Conservation (phyloP, 2,888 invertebrate species). For the Chymomyza caudatula region DNA sequence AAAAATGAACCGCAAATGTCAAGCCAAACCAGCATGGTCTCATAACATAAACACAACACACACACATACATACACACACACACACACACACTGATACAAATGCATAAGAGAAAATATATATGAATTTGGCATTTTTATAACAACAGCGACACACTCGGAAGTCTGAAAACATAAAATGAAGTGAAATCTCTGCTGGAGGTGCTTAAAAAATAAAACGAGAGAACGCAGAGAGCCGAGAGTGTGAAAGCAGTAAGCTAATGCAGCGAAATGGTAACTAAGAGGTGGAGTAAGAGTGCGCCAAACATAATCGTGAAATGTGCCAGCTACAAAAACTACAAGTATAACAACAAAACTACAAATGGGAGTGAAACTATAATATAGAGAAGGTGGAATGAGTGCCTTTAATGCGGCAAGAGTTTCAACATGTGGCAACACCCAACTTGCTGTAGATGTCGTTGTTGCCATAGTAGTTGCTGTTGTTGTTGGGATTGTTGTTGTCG, state of each 20-base stretch:
- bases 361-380: slow-evolving; percentile 26
- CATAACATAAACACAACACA: slow-evolving; percentile 41
- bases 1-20: slow-evolving; percentile 64
- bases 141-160: slow-evolving; percentile 65
- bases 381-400: slow-evolving; percentile 36
- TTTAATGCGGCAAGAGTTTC: slow-evolving; percentile 68
- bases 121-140: slow-evolving; percentile 73
- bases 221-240: slow-evolving; percentile 6
- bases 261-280: not conserved
- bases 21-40: slow-evolving; percentile 33
- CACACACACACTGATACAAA: slow-evolving; percentile 1
- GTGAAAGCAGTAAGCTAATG: not conserved
- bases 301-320: slow-evolving; percentile 67
- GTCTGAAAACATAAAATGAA: slow-evolving; percentile 71
- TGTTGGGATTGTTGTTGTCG: slow-evolving; percentile 23
- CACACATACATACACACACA: slow-evolving; percentile 2
- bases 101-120: slow-evolving; percentile 20
- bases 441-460: slow-evolving; percentile 1
- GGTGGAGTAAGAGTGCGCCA: slow-evolving; percentile 46
- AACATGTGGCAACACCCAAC: slow-evolving; percentile 60
- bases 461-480: slow-evolving; percentile 21
- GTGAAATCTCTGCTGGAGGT: slow-evolving; percentile 70
- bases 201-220: slow-evolving; percentile 50
- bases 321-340: slow-evolving; percentile 25
- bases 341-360: slow-evolving; percentile 10